Evolutionary conservation across 2,113 vertebrate species (phyloP).

Genomic region (Anser brachyrhynchus): DNA sequence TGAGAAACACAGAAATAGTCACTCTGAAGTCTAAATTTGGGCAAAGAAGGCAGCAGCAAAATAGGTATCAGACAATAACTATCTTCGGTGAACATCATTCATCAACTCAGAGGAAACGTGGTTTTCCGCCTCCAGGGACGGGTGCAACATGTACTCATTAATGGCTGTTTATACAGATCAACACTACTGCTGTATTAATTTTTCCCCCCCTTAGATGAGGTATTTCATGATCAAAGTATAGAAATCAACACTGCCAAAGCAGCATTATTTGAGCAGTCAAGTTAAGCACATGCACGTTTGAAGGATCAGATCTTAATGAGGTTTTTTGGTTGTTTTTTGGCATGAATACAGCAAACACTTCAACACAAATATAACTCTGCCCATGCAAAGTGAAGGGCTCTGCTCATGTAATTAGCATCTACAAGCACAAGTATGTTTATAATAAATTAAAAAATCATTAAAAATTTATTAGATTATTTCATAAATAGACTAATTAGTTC

Average conservation of each 20-base stretch:
- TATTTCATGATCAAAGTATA: conserved; percentile 33
- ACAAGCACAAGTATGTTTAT: background rate
- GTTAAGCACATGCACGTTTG: background rate
- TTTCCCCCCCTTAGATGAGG: background rate
- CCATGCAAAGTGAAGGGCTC: conserved; percentile 11
- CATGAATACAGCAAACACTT: conserved; percentile 6
- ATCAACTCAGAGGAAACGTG: background rate
- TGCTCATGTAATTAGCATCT: conserved; percentile 15
- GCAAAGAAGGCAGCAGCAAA: background rate
- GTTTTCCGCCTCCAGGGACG: conserved; percentile 24
- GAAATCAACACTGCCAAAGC: conserved; percentile 12
- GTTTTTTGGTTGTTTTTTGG: background rate
- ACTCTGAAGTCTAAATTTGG: background rate
- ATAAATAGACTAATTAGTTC: background rate
- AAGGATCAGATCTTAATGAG: conserved; percentile 41
- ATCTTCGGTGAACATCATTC: background rate
- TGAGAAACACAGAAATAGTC: background rate
- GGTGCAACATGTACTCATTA: background rate
- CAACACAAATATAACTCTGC: conserved; percentile 20
- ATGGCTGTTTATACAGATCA: conserved; percentile 33
- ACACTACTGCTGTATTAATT: background rate
- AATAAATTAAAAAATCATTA: background rate
- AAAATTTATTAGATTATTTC: conserved; percentile 27
- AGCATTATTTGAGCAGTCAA: conserved; percentile 9
- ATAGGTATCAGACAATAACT: background rate